These are phyloP conservation scores for Spinus pinus DNA, from an alignment of 2,797 vertebrate genomes.

Conservation along the genomic window DNA sequence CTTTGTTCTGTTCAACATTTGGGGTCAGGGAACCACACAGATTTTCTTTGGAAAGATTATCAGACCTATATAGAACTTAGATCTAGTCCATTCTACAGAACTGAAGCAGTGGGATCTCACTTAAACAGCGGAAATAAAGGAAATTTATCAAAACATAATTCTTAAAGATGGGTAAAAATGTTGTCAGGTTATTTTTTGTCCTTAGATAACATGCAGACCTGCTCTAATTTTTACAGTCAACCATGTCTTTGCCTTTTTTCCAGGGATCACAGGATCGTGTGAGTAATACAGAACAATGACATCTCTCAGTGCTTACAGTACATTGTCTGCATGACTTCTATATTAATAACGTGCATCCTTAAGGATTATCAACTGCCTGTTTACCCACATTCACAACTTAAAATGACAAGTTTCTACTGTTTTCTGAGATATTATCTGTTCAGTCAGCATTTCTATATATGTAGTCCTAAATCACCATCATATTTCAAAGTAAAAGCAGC, in stretches of 20 bases:
- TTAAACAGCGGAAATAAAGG: background rate
- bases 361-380: background rate
- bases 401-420: background rate
- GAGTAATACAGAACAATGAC: background rate
- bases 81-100: background rate
- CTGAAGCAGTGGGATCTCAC: background rate
- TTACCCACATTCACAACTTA: background rate
- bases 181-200: background rate
- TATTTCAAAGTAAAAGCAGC: background rate
- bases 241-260: background rate
- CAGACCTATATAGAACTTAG: background rate
- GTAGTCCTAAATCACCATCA: background rate
- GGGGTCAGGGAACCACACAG: background rate
- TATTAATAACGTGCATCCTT: background rate
- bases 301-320: background rate
- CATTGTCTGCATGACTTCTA: background rate
- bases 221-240: background rate
- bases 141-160: background rate
- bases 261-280: background rate
- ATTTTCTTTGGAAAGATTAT: background rate
- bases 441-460: background rate
- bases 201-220: background rate
- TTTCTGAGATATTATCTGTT: background rate
- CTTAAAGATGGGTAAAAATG: background rate
- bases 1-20: background rate